Conservation (phyloP, 2,888 invertebrate species). For the Abrostola tripartita region DNA sequence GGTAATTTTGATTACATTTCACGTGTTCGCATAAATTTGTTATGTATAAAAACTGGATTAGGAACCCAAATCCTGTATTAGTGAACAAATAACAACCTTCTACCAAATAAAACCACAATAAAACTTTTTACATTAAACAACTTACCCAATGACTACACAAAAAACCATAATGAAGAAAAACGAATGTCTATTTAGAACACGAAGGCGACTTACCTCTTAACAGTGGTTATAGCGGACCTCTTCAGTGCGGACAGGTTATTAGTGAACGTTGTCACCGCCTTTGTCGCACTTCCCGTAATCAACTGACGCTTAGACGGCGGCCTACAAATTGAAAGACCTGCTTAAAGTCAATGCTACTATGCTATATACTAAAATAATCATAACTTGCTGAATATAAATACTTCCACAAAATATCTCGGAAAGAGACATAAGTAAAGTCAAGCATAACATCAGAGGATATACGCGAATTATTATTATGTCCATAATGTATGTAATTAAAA, state of each 20-base stretch:
- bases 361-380: conserved; percentile 16
- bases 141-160: neutral
- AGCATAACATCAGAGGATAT: too few relatives aligned
- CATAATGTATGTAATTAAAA: too few relatives aligned
- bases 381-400: conserved; percentile 11
- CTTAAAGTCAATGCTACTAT: conserved; percentile 58
- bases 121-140: neutral
- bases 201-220: conserved; percentile 74
- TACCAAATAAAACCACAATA: neutral
- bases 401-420: neutral
- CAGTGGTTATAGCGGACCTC: conserved; percentile 80
- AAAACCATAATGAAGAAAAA: neutral
- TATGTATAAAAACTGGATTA: neutral
- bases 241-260: conserved; percentile 79
- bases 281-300: conserved; percentile 80
- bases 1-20: conserved; percentile 3
- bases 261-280: conserved; percentile 70
- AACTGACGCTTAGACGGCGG: conserved; percentile 78
- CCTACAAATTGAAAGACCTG: conserved; percentile 67
- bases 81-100: neutral
- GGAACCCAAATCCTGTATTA: neutral
- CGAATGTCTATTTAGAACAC: neutral
- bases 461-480: too few relatives aligned
- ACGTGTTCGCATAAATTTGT: neutral
- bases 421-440: too few relatives aligned